A percentile compares a stretch with the other conserved stretches of the same genome.
These are phyloP conservation scores for Apodemia zela DNA, from an alignment of 2,888 invertebrate genomes.

Conservation along the genomic window DNA sequence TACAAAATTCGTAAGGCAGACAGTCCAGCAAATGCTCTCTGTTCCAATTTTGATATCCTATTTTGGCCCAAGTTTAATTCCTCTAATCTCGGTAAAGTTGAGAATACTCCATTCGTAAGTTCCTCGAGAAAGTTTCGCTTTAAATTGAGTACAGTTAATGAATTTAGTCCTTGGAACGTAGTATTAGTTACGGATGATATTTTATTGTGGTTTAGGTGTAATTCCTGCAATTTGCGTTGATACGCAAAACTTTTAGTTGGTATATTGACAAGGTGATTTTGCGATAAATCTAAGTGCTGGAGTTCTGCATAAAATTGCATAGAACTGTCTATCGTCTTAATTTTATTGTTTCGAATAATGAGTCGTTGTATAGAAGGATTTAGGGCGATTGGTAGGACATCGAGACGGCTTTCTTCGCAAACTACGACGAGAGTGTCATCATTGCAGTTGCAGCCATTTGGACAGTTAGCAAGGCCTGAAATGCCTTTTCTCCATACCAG, in stretches of 20 bases:
- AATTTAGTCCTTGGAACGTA: slow-evolving; percentile 89
- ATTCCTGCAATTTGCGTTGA: slow-evolving; percentile 89
- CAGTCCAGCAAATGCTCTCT: slow-evolving; percentile 87
- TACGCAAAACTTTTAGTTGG: slow-evolving; percentile 89
- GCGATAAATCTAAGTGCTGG: slow-evolving; percentile 91
- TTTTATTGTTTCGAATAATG: slow-evolving; percentile 91
- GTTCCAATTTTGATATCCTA: slow-evolving; percentile 89
- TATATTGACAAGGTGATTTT: slow-evolving; percentile 91
- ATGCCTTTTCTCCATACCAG: slow-evolving; percentile 66
- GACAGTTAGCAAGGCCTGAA: slow-evolving; percentile 87
- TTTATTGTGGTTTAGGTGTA: slow-evolving; percentile 92
- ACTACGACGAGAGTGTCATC: slow-evolving; percentile 93
- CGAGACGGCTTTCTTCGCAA: slow-evolving; percentile 91
- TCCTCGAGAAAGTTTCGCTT: slow-evolving; percentile 91
- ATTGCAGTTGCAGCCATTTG: slow-evolving; percentile 92
- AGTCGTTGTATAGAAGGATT: slow-evolving; percentile 94
- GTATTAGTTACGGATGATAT: slow-evolving; percentile 89
- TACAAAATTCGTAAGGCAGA: slow-evolving; percentile 88
- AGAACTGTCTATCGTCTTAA: slow-evolving; percentile 93
- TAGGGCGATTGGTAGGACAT: slow-evolving; percentile 93
- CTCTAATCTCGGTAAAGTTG: slow-evolving; percentile 87
- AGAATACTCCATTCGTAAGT: slow-evolving; percentile 86
- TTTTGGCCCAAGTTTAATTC: slow-evolving; percentile 93
- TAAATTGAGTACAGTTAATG: slow-evolving; percentile 89
- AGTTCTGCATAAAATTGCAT: slow-evolving; percentile 93